These are phyloP conservation scores for Rhynchomys soricoides DNA, from an alignment of 2,113 vertebrate genomes.

Conservation along the genomic window DNA sequence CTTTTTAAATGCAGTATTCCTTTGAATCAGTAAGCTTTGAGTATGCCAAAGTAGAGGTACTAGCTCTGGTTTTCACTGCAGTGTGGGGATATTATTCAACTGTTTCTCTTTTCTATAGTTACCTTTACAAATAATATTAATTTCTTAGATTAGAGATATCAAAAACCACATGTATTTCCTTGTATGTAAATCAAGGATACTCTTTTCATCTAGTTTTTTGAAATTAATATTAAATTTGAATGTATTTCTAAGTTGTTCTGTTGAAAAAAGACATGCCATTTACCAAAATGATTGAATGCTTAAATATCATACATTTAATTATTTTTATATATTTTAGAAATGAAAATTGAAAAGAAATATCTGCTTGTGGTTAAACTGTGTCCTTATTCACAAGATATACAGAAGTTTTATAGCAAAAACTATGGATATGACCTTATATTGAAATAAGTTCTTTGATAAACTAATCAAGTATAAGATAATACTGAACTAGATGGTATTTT, in stretches of 20 bases:
- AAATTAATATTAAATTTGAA: neutral
- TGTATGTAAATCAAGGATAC: constrained; percentile 38
- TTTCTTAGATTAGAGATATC: constrained; percentile 44
- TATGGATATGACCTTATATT: neutral
- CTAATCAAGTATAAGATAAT: neutral
- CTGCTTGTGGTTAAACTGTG: neutral
- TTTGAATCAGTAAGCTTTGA: constrained; percentile 80
- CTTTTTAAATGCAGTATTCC: constrained; percentile 77
- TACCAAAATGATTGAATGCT: neutral
- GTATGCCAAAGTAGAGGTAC: constrained; percentile 26
- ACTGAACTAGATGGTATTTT: neutral
- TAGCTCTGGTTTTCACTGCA: constrained; percentile 59
- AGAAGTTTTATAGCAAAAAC: neutral
- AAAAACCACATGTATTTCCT: neutral
- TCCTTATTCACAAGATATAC: neutral
- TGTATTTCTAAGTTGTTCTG: neutral
- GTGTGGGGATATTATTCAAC: constrained; percentile 1
- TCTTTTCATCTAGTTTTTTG: constrained; percentile 12
- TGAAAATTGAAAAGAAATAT: neutral
- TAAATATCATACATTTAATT: neutral
- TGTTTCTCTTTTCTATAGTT: constrained; percentile 51
- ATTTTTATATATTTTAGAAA: neutral
- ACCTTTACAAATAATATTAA: constrained; percentile 60
- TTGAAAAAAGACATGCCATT: neutral
- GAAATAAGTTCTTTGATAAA: neutral